phyloP scores from a whole-genome alignment of 2,888 invertebrate genomes.

The Trachelus troglodyta region DNA sequence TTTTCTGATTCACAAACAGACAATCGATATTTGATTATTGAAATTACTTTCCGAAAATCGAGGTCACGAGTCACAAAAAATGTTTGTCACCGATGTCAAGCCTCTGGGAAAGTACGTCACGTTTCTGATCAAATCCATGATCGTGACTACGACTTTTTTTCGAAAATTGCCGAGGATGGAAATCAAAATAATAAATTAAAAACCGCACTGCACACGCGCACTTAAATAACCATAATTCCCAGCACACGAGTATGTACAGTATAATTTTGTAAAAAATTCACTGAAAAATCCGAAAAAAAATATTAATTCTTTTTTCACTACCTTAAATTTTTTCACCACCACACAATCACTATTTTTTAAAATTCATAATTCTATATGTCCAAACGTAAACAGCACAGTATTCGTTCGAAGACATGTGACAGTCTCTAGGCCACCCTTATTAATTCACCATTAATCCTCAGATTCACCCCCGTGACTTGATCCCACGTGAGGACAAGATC shows the following conservation, averaged over 20 bases:
- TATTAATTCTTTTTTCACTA: too few species aligned
- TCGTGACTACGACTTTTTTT: not conserved
- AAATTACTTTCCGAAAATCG: too few species aligned
- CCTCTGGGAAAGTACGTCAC: not conserved
- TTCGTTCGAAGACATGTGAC: not conserved
- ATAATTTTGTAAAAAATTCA: not conserved
- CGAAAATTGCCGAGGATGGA: not conserved
- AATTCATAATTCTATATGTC: not conserved
- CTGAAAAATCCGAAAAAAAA: not conserved
- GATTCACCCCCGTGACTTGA: not conserved
- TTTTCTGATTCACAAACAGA: too few species aligned
- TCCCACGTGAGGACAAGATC: not conserved
- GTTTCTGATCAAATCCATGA: not conserved
- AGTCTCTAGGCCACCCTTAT: not conserved
- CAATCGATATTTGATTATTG: too few species aligned
- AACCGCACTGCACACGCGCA: not conserved
- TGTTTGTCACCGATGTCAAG: slow-evolving; percentile 24
- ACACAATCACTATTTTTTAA: too few species aligned
- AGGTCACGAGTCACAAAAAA: slow-evolving; percentile 33
- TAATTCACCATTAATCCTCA: not conserved
- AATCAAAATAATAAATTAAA: not conserved
- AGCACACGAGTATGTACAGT: not conserved
- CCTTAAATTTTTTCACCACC: not conserved
- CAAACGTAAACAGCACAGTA: not conserved
- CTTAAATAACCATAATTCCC: not conserved